Conservation (phyloP, 2,888 invertebrate genomes). For the Mythimna albipuncta region DNA sequence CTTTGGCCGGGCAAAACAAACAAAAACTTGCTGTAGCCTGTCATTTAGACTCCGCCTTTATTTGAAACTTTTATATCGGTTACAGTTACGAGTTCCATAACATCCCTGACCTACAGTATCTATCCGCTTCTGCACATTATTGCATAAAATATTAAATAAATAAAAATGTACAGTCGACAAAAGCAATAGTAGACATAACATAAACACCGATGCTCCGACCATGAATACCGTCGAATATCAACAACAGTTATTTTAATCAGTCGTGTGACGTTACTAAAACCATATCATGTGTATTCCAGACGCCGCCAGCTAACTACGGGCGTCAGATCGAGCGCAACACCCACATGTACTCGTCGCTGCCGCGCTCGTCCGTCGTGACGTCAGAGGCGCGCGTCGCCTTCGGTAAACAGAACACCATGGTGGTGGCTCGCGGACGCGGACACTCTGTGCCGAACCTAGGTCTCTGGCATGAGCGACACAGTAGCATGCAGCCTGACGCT, state of each 20-base stretch:
- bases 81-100: too few species aligned
- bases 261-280: background rate
- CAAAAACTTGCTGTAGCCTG: too few species aligned
- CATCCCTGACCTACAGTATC: too few species aligned
- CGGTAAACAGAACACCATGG: slow-evolving; percentile 91
- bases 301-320: slow-evolving; percentile 94
- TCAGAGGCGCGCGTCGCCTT: slow-evolving; percentile 93
- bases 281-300: slow-evolving; percentile 83
- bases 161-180: too few species aligned
- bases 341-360: slow-evolving; percentile 94
- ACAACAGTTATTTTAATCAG: background rate
- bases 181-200: too few species aligned
- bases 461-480: slow-evolving; percentile 81
- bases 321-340: slow-evolving; percentile 93
- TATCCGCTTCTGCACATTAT: too few species aligned
- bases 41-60: too few species aligned
- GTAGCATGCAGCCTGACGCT: slow-evolving; percentile 49
- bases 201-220: too few species aligned
- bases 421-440: slow-evolving; percentile 90
- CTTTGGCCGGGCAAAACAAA: too few species aligned
- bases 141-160: too few species aligned
- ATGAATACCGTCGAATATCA: background rate
- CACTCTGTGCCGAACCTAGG: slow-evolving; percentile 98
- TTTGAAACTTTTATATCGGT: too few species aligned
- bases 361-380: slow-evolving; percentile 92